These are phyloP conservation scores for Xenotilapia flavipinnis DNA, from an alignment of 2,113 vertebrate genomes.

Conservation along the genomic window DNA sequence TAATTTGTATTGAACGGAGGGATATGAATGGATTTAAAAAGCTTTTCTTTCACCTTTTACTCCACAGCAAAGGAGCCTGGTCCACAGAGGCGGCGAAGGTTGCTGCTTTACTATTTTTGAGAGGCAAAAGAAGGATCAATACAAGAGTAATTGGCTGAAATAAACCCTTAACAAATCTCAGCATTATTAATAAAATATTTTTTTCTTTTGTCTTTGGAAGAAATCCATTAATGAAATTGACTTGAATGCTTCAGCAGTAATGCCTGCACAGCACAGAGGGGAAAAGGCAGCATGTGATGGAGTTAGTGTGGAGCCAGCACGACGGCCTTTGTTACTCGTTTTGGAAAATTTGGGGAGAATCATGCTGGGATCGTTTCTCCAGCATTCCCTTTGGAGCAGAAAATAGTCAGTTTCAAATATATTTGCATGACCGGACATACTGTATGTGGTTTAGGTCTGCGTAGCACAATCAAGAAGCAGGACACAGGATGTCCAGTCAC, in stretches of 20 bases:
- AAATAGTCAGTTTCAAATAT: neutral
- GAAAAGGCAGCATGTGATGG: neutral
- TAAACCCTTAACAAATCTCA: neutral
- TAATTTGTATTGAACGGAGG: slow-evolving; percentile 4
- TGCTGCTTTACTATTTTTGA: neutral
- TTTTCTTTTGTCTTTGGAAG: neutral
- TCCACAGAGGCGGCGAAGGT: neutral
- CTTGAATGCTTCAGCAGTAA: neutral
- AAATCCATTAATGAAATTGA: neutral
- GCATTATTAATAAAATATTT: neutral
- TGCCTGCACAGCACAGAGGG: neutral
- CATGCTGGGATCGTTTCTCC: neutral
- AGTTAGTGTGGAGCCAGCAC: neutral
- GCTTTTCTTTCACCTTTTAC: slow-evolving; percentile 8
- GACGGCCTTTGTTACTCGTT: neutral
- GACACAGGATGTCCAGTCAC: neutral
- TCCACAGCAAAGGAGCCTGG: neutral
- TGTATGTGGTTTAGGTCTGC: neutral
- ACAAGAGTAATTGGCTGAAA: neutral
- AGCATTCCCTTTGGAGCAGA: neutral
- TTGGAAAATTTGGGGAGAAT: neutral
- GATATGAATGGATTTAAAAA: slow-evolving; percentile 6
- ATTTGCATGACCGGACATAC: neutral
- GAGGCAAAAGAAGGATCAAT: neutral
- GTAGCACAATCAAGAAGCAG: neutral